Evolutionary conservation across 1,140 invertebrate species (phyloP).

Genomic region (Oncopeltus fasciatus): DNA sequence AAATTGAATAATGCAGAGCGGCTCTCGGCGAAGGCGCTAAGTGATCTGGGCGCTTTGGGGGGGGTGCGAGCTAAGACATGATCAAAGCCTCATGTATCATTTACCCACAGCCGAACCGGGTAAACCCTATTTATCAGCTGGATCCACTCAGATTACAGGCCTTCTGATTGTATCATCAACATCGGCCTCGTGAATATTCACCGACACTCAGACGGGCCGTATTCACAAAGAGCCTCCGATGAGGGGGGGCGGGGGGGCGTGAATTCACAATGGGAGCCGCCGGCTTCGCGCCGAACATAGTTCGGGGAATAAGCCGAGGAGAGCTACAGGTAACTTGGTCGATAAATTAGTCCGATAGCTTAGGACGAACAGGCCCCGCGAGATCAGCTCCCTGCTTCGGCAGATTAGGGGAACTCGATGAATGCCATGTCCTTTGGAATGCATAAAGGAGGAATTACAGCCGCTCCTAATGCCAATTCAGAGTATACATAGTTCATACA

Average conservation of each 20-base stretch:
- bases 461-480: too few species aligned
- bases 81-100: not conserved
- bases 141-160: slow-evolving; percentile 2
- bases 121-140: slow-evolving; percentile 7
- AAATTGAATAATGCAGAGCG: too few species aligned
- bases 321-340: not conserved
- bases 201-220: not conserved
- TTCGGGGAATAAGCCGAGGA: too few species aligned
- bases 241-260: too few species aligned
- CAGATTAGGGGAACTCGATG: not conserved
- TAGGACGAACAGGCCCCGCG: not conserved
- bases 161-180: slow-evolving; percentile 5
- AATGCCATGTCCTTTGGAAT: too few species aligned
- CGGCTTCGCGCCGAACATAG: not conserved
- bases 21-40: too few species aligned
- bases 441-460: too few species aligned
- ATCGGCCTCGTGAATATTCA: not conserved
- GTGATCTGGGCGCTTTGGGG: too few species aligned
- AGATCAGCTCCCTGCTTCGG: not conserved
- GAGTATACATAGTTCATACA: too few species aligned
- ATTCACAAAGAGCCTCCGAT: not conserved
- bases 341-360: slow-evolving; percentile 6
- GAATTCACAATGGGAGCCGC: not conserved
- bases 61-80: not conserved
- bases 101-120: not conserved